Evolutionary conservation across 2,113 vertebrate genomes (phyloP).

Genomic region (Sprattus sprattus): DNA sequence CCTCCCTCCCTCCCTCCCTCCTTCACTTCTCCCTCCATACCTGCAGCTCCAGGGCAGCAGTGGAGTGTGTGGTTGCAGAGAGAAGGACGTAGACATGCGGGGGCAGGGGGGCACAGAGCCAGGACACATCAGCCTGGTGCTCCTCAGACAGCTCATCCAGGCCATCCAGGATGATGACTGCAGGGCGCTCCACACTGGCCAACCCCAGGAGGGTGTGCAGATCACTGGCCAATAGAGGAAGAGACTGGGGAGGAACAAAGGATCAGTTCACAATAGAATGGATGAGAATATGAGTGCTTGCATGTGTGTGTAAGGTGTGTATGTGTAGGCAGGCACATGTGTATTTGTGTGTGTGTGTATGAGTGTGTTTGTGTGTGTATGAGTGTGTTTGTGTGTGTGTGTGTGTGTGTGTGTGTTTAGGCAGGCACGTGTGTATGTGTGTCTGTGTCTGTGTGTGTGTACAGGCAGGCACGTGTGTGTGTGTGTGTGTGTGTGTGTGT

Average conservation of each 20-base stretch:
- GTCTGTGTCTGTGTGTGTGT: background rate
- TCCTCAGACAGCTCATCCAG: constrained; percentile 67
- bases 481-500: background rate
- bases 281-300: background rate
- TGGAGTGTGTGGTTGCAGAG: constrained; percentile 57
- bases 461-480: background rate
- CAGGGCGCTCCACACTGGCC: constrained; percentile 49
- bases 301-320: background rate
- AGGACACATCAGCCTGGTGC: constrained; percentile 60
- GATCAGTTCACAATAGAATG: background rate
- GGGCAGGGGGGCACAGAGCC: constrained; percentile 59
- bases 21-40: constrained; percentile 33
- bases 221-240: constrained; percentile 62
- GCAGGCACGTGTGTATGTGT: background rate
- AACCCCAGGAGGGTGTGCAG: constrained; percentile 62
- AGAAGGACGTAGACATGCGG: constrained; percentile 59
- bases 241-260: constrained; percentile 47
- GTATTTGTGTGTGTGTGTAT: no score
- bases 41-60: constrained; percentile 50
- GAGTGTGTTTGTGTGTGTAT: background rate
- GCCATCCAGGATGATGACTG: constrained; percentile 66
- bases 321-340: background rate
- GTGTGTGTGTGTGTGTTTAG: background rate
- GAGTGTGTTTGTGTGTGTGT: background rate
- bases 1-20: background rate